Evolutionary conservation across 1,140 invertebrate species (phyloP).

Genomic region (Zaprionus ornatus): DNA sequence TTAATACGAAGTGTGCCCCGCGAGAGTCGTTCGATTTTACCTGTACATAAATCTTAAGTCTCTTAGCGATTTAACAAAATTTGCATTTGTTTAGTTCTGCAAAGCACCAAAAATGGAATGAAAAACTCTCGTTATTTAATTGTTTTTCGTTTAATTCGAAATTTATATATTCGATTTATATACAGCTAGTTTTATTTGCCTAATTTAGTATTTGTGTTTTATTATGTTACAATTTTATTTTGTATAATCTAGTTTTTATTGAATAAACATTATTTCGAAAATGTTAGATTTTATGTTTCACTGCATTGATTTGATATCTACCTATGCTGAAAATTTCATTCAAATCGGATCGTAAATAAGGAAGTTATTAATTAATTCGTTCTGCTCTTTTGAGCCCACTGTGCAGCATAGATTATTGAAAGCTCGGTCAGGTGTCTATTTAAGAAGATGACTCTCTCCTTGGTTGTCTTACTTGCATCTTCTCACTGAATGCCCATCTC

Average conservation of each 20-base stretch:
- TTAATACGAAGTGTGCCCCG: conserved; percentile 36
- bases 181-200: conserved; percentile 49
- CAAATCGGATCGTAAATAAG: background rate
- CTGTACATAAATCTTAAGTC: conserved; percentile 67
- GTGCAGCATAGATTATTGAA: too few species aligned
- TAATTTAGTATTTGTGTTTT: conserved; percentile 68
- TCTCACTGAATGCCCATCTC: too few species aligned
- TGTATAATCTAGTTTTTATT: conserved; percentile 62
- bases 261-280: conserved; percentile 49
- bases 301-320: background rate
- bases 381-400: too few species aligned
- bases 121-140: conserved; percentile 42
- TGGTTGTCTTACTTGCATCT: too few species aligned
- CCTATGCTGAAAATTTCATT: background rate
- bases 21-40: conserved; percentile 47
- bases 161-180: conserved; percentile 46
- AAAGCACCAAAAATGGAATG: conserved; percentile 47
- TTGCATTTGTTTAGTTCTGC: conserved; percentile 65
- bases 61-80: conserved; percentile 49
- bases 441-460: too few species aligned
- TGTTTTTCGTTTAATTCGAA: conserved; percentile 55
- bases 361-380: background rate
- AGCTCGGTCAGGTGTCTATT: too few species aligned
- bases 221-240: conserved; percentile 60
- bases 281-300: background rate